These are phyloP conservation scores for Myripristis jacobus DNA, from an alignment of 2,797 vertebrate species.

Conservation along the genomic window DNA sequence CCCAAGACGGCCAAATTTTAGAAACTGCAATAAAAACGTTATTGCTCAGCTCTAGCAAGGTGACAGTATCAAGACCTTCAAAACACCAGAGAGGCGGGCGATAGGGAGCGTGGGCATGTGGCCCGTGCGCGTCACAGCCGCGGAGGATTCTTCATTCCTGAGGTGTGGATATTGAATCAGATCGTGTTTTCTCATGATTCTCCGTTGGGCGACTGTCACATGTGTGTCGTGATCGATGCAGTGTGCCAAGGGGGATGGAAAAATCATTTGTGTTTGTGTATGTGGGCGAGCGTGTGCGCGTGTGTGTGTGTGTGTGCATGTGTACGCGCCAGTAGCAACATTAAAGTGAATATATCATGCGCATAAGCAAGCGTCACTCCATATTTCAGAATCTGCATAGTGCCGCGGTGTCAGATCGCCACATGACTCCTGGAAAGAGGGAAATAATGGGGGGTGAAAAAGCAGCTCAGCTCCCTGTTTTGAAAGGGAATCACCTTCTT, in stretches of 20 bases:
- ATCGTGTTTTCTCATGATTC: constrained; percentile 30
- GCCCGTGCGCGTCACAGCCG: background rate
- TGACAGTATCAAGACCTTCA: too few relatives aligned
- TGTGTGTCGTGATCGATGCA: constrained; percentile 14
- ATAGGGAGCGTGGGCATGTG: too few relatives aligned
- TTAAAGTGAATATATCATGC: constrained; percentile 19
- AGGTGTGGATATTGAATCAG: constrained; percentile 12
- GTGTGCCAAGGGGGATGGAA: background rate
- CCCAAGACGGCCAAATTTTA: background rate
- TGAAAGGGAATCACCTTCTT: constrained; percentile 65
- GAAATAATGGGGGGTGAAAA: constrained; percentile 35
- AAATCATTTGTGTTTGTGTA: background rate
- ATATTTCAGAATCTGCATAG: constrained; percentile 39
- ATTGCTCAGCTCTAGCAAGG: background rate
- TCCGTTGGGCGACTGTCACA: constrained; percentile 2
- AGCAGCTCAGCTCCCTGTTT: constrained; percentile 49
- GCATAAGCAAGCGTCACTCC: constrained; percentile 33
- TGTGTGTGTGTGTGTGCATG: constrained; percentile 9
- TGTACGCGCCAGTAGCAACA: background rate
- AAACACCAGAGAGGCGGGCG: too few relatives aligned
- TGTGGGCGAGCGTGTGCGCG: background rate
- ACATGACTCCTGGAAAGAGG: constrained; percentile 27
- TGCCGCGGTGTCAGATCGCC: constrained; percentile 38
- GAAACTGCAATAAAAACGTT: background rate
- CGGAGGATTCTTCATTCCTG: background rate